A percentile compares a stretch with the other conserved stretches of the same genome.
Conservation (phyloP, 2,113 vertebrate species). For the Zonotrichia leucophrys region DNA sequence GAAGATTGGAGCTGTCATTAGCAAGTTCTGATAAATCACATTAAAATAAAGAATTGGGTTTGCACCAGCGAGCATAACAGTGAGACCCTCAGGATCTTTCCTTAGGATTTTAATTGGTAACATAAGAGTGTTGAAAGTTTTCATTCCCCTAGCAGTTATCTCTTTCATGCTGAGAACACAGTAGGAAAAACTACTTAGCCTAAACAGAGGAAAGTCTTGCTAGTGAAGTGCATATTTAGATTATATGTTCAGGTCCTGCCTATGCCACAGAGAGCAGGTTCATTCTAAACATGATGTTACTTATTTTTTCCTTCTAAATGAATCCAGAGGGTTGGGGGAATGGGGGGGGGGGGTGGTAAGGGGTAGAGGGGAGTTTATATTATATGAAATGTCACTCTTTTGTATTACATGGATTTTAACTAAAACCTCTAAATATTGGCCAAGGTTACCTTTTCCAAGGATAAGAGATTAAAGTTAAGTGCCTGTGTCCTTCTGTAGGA, state of each 20-base stretch:
- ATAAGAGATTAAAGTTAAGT: neutral
- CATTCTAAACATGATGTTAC: neutral
- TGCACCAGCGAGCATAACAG: neutral
- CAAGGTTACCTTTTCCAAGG: neutral
- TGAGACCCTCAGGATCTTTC: neutral
- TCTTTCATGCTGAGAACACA: neutral
- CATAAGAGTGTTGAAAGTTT: neutral
- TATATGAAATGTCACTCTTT: neutral
- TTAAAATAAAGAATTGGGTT: neutral
- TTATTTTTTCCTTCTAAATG: neutral
- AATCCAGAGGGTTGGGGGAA: fast-evolving
- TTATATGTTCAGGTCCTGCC: neutral
- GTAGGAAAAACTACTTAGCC: neutral
- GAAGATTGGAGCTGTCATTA: neutral
- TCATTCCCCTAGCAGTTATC: neutral
- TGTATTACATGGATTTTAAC: neutral
- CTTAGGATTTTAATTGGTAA: neutral
- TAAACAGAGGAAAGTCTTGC: neutral
- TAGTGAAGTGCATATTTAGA: neutral
- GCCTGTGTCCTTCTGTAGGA: neutral
- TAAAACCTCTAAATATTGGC: neutral
- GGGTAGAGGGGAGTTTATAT: neutral
- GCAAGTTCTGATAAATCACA: neutral
- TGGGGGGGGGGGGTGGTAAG: fast-evolving
- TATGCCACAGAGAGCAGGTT: neutral